These are phyloP conservation scores for Pterocles burchelli DNA, from an alignment of 2,113 vertebrate species.

Conservation along the genomic window DNA sequence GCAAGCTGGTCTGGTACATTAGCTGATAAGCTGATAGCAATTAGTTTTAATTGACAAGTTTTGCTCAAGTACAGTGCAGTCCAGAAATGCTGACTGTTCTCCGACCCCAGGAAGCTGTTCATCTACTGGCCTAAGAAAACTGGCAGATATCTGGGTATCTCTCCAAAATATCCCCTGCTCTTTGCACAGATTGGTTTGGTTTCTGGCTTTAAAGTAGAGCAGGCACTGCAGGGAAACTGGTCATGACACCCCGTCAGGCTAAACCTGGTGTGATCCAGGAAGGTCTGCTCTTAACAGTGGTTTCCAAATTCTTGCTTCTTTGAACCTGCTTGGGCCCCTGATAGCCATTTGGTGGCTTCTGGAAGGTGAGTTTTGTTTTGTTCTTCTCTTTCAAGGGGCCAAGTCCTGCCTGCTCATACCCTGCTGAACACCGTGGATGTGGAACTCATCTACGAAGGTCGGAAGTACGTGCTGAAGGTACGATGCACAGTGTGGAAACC, in stretches of 20 bases:
- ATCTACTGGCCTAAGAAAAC: neutral
- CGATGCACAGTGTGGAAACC: neutral
- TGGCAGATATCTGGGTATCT: neutral
- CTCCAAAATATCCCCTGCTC: neutral
- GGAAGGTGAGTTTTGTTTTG: neutral
- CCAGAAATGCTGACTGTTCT: neutral
- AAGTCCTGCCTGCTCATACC: slow-evolving; percentile 94
- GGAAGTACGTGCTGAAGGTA: slow-evolving; percentile 93
- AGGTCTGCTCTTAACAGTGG: neutral
- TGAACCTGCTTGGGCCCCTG: too few species aligned
- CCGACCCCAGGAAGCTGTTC: neutral
- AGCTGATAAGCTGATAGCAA: neutral
- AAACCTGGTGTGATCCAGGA: neutral
- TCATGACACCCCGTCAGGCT: neutral
- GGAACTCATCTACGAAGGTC: slow-evolving; percentile 95
- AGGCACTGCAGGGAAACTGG: neutral
- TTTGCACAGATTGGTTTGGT: neutral
- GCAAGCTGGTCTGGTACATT: neutral
- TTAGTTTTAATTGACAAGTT: neutral
- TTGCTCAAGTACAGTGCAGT: neutral
- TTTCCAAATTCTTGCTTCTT: neutral
- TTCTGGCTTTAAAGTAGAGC: neutral
- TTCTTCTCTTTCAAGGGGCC: slow-evolving; percentile 83
- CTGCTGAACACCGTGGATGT: slow-evolving; percentile 94
- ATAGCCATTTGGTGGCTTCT: neutral